A percentile compares a stretch with the other conserved stretches of the same genome.
phyloP scores from a whole-genome alignment of 1,140 invertebrate species.

The Drosophila sproati region DNA sequence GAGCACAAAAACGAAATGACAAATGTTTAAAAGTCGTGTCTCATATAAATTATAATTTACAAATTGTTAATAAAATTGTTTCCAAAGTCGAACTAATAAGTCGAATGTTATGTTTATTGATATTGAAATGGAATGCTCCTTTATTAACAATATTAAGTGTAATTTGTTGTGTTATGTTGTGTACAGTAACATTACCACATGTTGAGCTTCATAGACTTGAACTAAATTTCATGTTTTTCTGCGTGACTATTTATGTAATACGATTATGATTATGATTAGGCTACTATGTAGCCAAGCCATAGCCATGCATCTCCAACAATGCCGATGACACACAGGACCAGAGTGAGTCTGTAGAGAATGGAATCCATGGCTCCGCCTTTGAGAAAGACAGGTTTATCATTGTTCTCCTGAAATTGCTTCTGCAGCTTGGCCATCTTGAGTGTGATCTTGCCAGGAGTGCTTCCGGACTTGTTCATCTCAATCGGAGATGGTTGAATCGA shows the following conservation, averaged over 20 bases:
- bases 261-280: background rate
- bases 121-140: conserved; percentile 19
- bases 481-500: conserved; percentile 16
- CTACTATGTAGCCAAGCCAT: conserved; percentile 54
- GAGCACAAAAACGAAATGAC: conserved; percentile 46
- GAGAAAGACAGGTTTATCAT: conserved; percentile 87
- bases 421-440: conserved; percentile 80
- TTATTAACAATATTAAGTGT: conserved; percentile 2
- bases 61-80: conserved; percentile 5
- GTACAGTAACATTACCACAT: conserved; percentile 17
- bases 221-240: conserved; percentile 12
- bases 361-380: conserved; percentile 87
- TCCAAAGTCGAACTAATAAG: conserved; percentile 2
- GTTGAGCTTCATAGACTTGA: conserved; percentile 15
- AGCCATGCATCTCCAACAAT: conserved; percentile 55
- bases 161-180: background rate
- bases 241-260: background rate
- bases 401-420: conserved; percentile 84
- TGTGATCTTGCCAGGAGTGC: conserved; percentile 40
- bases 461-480: conserved; percentile 1
- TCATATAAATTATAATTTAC: background rate
- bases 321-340: conserved; percentile 83
- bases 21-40: background rate
- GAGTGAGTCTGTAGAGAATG: conserved; percentile 85
- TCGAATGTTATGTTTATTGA: conserved; percentile 19